phyloP scores from a whole-genome alignment of 2,888 invertebrate species.

The Eurytoma californica region DNA sequence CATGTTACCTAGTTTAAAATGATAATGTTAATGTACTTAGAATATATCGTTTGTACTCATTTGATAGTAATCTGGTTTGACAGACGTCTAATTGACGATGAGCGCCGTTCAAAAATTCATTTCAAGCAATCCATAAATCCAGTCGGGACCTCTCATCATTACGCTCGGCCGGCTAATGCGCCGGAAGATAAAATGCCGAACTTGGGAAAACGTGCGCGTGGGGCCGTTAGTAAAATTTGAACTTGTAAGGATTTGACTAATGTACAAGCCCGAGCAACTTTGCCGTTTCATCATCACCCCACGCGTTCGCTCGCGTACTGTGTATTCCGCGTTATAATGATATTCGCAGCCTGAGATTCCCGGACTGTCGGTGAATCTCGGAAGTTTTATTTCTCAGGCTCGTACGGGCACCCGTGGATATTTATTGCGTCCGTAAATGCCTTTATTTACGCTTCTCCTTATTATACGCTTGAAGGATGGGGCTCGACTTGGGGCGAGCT shows the following conservation, averaged over 20 bases:
- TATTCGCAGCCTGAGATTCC: background rate
- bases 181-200: conserved; percentile 41
- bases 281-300: conserved; percentile 31
- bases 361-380: background rate
- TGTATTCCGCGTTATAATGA: background rate
- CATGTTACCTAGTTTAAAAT: too few relatives aligned
- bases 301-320: background rate
- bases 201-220: conserved; percentile 21
- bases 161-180: conserved; percentile 3
- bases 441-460: background rate
- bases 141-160: conserved; percentile 13
- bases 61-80: background rate
- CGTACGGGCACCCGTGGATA: background rate
- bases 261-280: conserved; percentile 25
- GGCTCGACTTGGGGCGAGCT: background rate
- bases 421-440: background rate
- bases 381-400: background rate
- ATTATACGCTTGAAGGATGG: background rate
- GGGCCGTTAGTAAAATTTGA: conserved; percentile 36
- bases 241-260: conserved; percentile 44
- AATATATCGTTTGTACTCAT: too few relatives aligned
- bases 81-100: background rate
- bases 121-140: conserved; percentile 12
- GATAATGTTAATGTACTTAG: too few relatives aligned
- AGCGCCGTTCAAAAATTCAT: background rate